Conservation (phyloP, 2,113 vertebrate species). For the Sinocyclocheilus anophthalmus region DNA sequence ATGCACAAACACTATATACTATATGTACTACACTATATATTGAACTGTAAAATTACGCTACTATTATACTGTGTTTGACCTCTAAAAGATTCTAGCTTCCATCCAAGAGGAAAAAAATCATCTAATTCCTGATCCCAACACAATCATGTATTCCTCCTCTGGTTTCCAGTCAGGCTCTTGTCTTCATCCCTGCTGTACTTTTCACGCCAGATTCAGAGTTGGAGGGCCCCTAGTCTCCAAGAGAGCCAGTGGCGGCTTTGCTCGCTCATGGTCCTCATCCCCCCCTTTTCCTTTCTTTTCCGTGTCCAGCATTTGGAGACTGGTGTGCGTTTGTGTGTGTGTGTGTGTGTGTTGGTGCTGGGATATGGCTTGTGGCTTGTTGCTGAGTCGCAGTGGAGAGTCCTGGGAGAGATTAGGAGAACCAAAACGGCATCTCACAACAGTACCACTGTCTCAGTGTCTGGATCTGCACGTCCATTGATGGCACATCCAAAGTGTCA, state of each 20-base stretch:
- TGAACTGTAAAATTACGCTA: not conserved
- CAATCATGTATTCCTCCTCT: not conserved
- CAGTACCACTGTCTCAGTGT: conserved; percentile 28
- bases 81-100: not conserved
- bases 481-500: conserved; percentile 23
- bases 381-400: conserved; percentile 17
- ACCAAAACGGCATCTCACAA: conserved; percentile 7
- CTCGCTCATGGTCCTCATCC: not conserved
- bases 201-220: conserved; percentile 30
- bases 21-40: not conserved
- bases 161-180: not conserved
- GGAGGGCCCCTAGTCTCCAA: not conserved
- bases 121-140: not conserved
- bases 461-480: not conserved
- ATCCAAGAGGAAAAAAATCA: not conserved
- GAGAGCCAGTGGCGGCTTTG: conserved; percentile 29
- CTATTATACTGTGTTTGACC: not conserved
- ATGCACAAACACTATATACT: not conserved
- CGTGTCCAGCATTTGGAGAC: conserved; percentile 19
- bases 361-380: conserved; percentile 29
- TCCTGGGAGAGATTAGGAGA: conserved; percentile 14
- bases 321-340: not conserved
- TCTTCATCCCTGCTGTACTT: conserved; percentile 33
- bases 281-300: not conserved
- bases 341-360: not conserved